phyloP scores from a whole-genome alignment of 2,113 vertebrate species.

The Fregetta grallaria region DNA sequence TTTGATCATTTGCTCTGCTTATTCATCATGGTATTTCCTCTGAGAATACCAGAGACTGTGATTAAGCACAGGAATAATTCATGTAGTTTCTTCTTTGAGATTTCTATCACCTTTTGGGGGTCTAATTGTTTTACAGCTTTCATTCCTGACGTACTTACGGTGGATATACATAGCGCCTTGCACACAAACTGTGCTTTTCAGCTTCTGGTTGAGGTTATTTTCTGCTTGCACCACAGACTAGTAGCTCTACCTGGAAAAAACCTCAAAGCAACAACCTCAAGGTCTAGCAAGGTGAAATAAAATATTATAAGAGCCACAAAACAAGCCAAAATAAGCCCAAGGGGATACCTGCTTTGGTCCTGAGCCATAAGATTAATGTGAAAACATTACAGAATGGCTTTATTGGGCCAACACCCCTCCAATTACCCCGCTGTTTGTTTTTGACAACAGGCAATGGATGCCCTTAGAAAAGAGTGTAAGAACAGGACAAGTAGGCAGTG shows the following conservation, averaged over 20 bases:
- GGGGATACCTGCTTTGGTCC: neutral
- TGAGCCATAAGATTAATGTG: neutral
- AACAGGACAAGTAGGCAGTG: neutral
- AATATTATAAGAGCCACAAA: neutral
- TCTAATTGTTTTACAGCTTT: neutral
- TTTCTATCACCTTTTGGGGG: neutral
- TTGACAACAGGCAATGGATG: neutral
- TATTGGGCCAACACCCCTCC: neutral
- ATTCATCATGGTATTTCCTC: conserved; percentile 34
- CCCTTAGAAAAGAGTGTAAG: neutral
- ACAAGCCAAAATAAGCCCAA: neutral
- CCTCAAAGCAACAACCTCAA: neutral
- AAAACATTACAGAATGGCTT: neutral
- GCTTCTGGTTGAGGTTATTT: neutral
- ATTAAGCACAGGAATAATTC: conserved; percentile 26
- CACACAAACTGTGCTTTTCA: neutral
- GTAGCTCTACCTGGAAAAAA: neutral
- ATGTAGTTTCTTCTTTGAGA: neutral
- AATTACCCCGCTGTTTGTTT: neutral
- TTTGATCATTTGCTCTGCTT: conserved; percentile 40
- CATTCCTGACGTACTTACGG: neutral
- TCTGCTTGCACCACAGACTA: neutral
- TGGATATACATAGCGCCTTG: neutral
- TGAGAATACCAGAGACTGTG: conserved; percentile 5
- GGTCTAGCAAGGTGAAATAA: neutral